These are phyloP conservation scores for Chamaea fasciata DNA, from an alignment of 2,113 vertebrate genomes.

Conservation along the genomic window DNA sequence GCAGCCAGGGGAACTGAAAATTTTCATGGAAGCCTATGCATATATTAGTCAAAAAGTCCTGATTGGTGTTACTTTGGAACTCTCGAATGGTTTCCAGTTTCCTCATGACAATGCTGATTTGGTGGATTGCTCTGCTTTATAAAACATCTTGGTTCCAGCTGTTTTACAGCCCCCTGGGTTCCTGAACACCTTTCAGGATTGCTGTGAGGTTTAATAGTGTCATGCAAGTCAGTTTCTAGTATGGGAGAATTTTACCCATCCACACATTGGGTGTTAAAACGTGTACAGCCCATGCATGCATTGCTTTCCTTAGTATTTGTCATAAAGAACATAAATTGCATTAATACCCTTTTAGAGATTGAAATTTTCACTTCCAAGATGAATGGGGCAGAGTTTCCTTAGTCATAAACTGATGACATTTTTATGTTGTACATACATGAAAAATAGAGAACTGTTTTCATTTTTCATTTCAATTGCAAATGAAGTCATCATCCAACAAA, in stretches of 20 bases:
- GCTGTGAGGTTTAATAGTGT: neutral
- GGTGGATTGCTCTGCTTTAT: neutral
- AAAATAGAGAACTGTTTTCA: neutral
- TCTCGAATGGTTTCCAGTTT: neutral
- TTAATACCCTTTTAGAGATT: neutral
- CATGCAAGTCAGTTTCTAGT: neutral
- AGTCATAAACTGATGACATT: neutral
- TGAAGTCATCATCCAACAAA: neutral
- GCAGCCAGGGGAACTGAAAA: neutral
- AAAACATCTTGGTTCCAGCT: neutral
- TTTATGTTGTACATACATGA: neutral
- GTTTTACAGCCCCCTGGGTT: neutral
- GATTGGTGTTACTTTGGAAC: neutral
- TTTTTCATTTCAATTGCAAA: neutral
- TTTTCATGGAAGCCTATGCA: neutral
- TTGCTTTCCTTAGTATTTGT: neutral
- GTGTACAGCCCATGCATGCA: accelerated
- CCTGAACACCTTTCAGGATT: neutral
- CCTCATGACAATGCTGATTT: neutral
- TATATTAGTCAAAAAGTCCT: neutral
- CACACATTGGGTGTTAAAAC: no score
- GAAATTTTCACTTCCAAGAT: neutral
- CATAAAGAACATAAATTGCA: neutral
- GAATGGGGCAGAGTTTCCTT: neutral
- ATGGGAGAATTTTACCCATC: neutral